These are phyloP conservation scores for Micrasema longulum DNA, from an alignment of 1,140 invertebrate genomes.

Conservation along the genomic window DNA sequence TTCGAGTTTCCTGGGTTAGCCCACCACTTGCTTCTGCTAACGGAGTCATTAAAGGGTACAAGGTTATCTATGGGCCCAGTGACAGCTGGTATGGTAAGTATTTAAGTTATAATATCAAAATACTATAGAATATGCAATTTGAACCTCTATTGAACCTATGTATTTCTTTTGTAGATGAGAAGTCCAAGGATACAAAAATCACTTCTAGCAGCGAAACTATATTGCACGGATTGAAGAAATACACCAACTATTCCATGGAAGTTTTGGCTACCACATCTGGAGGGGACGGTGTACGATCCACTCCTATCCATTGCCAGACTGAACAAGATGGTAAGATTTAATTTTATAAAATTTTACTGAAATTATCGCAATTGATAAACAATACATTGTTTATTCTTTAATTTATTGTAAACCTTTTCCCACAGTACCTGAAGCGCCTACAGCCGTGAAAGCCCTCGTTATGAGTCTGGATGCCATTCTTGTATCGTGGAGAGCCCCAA, in stretches of 20 bases:
- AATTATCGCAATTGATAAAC: too few relatives aligned
- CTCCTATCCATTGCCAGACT: slow-evolving; percentile 92
- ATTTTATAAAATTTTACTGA: neutral
- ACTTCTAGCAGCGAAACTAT: slow-evolving; percentile 93
- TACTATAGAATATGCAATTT: too few relatives aligned
- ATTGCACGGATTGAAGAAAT: slow-evolving; percentile 92
- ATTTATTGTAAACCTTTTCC: slow-evolving; percentile 31
- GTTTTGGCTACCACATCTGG: slow-evolving; percentile 94
- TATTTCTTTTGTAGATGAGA: slow-evolving; percentile 77
- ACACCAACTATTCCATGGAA: slow-evolving; percentile 97
- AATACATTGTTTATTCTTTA: slow-evolving; percentile 6
- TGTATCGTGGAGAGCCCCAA: slow-evolving; percentile 93
- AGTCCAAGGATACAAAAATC: slow-evolving; percentile 90
- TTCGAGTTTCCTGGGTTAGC: slow-evolving; percentile 93
- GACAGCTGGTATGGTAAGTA: slow-evolving; percentile 90
- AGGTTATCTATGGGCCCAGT: slow-evolving; percentile 93
- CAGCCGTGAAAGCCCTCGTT: slow-evolving; percentile 91
- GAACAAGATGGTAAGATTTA: slow-evolving; percentile 88
- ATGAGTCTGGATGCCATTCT: slow-evolving; percentile 92
- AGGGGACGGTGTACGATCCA: slow-evolving; percentile 93
- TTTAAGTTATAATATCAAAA: slow-evolving; percentile 44
- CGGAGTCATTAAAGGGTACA: slow-evolving; percentile 96
- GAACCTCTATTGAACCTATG: too few relatives aligned
- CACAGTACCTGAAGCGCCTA: slow-evolving; percentile 91
- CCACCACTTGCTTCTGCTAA: slow-evolving; percentile 91